These are phyloP conservation scores for Trichechus manatus DNA, from an alignment of 2,113 vertebrate species.

Conservation along the genomic window DNA sequence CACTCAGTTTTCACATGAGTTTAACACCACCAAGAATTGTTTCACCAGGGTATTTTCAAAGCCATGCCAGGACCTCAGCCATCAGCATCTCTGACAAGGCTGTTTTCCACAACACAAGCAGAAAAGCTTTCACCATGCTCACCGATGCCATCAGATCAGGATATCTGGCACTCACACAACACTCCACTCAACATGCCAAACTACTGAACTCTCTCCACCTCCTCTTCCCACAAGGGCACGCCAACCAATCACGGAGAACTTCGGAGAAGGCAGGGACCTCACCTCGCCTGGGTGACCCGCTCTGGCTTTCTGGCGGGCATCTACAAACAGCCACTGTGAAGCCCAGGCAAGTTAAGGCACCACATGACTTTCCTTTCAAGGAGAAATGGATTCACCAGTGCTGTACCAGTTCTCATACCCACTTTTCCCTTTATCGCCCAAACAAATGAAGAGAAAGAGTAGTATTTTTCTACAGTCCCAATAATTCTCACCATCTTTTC, in stretches of 20 bases:
- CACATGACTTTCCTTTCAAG: background rate
- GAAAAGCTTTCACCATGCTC: background rate
- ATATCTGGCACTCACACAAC: background rate
- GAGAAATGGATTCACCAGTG: background rate
- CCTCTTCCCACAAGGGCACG: background rate
- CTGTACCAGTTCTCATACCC: background rate
- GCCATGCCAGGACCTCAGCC: background rate
- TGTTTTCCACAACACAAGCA: slow-evolving; percentile 51
- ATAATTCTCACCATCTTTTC: background rate
- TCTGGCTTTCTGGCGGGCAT: background rate
- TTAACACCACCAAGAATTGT: background rate
- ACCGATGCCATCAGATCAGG: background rate
- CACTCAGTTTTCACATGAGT: background rate
- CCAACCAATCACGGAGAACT: accelerated
- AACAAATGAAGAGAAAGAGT: background rate
- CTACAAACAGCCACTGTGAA: background rate
- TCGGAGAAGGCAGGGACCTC: accelerated
- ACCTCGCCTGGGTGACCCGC: background rate
- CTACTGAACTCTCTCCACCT: background rate
- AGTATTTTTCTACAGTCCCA: background rate
- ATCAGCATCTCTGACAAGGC: slow-evolving; percentile 56
- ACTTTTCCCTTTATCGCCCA: background rate
- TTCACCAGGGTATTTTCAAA: slow-evolving; percentile 48
- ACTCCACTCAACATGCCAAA: background rate
- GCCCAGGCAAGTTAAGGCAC: background rate